Evolutionary conservation across 1,140 invertebrate species (phyloP).

Genomic region (Conopomorpha cramerella): DNA sequence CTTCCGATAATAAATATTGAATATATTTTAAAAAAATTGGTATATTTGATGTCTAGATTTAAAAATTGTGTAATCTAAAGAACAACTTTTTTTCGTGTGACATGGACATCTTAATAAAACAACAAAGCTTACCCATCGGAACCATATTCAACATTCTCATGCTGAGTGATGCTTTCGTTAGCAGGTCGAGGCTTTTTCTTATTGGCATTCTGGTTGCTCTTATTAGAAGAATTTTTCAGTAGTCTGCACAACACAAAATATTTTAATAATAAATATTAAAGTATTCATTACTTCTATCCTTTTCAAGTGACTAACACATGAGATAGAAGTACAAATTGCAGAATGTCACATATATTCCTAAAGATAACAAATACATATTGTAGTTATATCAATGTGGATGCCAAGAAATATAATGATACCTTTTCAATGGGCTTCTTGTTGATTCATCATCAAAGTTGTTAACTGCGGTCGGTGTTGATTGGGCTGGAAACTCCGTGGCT

Average conservation of each 20-base stretch:
- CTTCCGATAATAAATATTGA: too few species aligned
- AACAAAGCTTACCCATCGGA: slow-evolving; percentile 42
- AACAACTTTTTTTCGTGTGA: too few species aligned
- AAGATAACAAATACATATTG: too few species aligned
- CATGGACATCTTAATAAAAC: too few species aligned
- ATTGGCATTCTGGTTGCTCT: slow-evolving; percentile 19
- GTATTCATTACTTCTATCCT: too few species aligned
- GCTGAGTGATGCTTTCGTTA: slow-evolving; percentile 27
- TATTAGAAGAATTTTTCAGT: slow-evolving; percentile 36
- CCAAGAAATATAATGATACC: slow-evolving; percentile 10
- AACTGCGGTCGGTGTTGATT: slow-evolving; percentile 11
- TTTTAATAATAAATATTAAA: background rate
- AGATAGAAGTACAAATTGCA: too few species aligned
- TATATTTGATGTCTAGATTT: too few species aligned
- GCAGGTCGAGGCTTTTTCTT: slow-evolving; percentile 36
- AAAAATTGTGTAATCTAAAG: too few species aligned
- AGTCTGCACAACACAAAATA: slow-evolving; percentile 15
- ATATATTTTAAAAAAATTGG: too few species aligned
- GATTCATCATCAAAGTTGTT: slow-evolving; percentile 31
- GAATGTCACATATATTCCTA: too few species aligned
- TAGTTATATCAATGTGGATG: too few species aligned
- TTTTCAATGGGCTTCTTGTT: slow-evolving; percentile 35
- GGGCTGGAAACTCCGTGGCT: slow-evolving; percentile 21
- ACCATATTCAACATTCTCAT: slow-evolving; percentile 36
- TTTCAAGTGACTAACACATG: too few species aligned